A percentile compares a stretch with the other conserved stretches of the same genome.
Evolutionary conservation across 2,888 invertebrate genomes (phyloP).

Genomic region (Dryadula phaetusa): DNA sequence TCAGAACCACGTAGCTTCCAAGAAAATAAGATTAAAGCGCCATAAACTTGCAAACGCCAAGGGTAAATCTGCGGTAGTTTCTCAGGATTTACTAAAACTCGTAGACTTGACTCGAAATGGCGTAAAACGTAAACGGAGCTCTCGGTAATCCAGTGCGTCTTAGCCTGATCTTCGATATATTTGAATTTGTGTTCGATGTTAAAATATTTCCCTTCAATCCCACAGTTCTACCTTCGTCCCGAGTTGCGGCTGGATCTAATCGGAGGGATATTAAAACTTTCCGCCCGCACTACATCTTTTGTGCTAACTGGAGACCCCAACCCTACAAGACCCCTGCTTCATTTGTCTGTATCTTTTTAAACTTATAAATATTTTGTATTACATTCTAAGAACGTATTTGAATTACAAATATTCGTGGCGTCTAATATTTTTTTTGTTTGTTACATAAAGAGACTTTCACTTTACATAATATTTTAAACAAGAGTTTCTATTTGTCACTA

Average conservation of each 20-base stretch:
- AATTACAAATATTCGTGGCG: background rate
- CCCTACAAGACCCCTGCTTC: slow-evolving; percentile 52
- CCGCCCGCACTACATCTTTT: slow-evolving; percentile 70
- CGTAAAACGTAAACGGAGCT: slow-evolving; percentile 44
- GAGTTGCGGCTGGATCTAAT: slow-evolving; percentile 77
- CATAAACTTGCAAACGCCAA: slow-evolving; percentile 41
- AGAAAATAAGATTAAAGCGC: slow-evolving; percentile 39
- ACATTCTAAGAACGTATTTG: background rate
- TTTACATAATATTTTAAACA: no score
- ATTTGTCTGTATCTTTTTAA: slow-evolving; percentile 61
- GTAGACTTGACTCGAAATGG: slow-evolving; percentile 35
- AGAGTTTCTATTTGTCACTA: no score
- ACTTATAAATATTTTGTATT: slow-evolving; percentile 49
- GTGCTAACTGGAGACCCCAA: slow-evolving; percentile 59
- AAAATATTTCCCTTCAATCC: slow-evolving; percentile 68
- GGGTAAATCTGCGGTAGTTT: slow-evolving; percentile 45
- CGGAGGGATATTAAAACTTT: slow-evolving; percentile 83
- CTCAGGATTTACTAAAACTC: slow-evolving; percentile 49
- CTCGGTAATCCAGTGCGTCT: slow-evolving; percentile 53
- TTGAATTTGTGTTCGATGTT: slow-evolving; percentile 72
- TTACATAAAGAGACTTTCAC: background rate
- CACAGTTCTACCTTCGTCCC: slow-evolving; percentile 61
- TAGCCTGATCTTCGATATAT: slow-evolving; percentile 68
- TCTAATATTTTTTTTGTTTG: background rate
- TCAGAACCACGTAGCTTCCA: slow-evolving; percentile 12